Evolutionary conservation across 2,888 invertebrate genomes (phyloP).

Genomic region (Xestia rhomboidea): DNA sequence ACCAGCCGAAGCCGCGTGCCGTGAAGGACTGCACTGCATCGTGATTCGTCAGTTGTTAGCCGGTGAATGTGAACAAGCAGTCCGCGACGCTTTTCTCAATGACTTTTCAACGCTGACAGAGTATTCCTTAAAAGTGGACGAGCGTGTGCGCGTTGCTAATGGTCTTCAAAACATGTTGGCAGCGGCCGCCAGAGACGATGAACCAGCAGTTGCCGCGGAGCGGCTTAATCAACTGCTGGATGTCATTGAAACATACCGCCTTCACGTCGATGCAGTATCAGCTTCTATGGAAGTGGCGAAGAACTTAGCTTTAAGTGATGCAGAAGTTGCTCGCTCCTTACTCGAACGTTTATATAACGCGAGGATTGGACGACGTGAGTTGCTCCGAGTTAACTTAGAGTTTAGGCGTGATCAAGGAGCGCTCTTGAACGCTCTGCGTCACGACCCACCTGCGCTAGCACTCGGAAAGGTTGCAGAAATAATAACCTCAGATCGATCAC

Average conservation of each 20-base stretch:
- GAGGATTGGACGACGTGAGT: slow-evolving; percentile 74
- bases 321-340: slow-evolving; percentile 57
- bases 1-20: slow-evolving; percentile 71
- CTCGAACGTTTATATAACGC: slow-evolving; percentile 71
- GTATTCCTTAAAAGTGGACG: slow-evolving; percentile 73
- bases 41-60: slow-evolving; percentile 75
- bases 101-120: slow-evolving; percentile 74
- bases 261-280: slow-evolving; percentile 56
- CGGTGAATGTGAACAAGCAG: slow-evolving; percentile 52
- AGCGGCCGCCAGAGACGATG: slow-evolving; percentile 53
- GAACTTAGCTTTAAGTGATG: slow-evolving; percentile 65
- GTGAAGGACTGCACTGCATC: slow-evolving; percentile 80
- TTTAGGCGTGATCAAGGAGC: slow-evolving; percentile 74
- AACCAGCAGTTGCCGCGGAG: slow-evolving; percentile 42
- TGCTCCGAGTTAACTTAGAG: slow-evolving; percentile 74
- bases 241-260: slow-evolving; percentile 70
- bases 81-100: slow-evolving; percentile 71
- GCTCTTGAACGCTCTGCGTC: slow-evolving; percentile 78
- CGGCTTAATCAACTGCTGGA: slow-evolving; percentile 70
- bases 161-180: slow-evolving; percentile 68
- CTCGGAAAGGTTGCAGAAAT: slow-evolving; percentile 65
- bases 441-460: slow-evolving; percentile 71
- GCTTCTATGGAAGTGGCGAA: too few species aligned
- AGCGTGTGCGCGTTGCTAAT: slow-evolving; percentile 67
- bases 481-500: slow-evolving; percentile 53